These are phyloP conservation scores for Papilio aristodemus DNA, from an alignment of 1,140 invertebrate genomes.

Conservation along the genomic window DNA sequence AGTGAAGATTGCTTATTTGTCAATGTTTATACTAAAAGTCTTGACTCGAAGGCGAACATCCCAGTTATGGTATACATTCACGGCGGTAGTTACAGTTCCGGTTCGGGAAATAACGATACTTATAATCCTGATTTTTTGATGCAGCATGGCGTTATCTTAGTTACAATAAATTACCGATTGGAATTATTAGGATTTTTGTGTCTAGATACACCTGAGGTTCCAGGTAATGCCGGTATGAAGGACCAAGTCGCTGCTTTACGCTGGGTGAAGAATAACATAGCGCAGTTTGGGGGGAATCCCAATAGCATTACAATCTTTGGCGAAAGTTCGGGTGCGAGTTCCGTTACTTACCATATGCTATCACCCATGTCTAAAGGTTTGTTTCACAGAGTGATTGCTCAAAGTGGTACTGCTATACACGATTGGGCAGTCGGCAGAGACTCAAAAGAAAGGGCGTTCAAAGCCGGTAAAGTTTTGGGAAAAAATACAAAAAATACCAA, in stretches of 20 bases:
- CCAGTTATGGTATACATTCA: conserved; percentile 82
- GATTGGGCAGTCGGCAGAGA: conserved; percentile 62
- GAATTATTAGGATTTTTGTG: conserved; percentile 83
- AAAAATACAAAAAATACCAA: conserved; percentile 67
- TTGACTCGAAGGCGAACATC: conserved; percentile 40
- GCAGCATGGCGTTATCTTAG: conserved; percentile 83
- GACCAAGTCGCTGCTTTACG: conserved; percentile 81
- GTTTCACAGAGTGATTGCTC: conserved; percentile 73
- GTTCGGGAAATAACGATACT: conserved; percentile 75
- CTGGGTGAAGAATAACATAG: conserved; percentile 70
- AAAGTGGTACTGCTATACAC: conserved; percentile 83
- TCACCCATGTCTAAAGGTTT: conserved; percentile 84
- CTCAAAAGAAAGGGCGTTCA: conserved; percentile 61
- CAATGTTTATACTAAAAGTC: conserved; percentile 44
- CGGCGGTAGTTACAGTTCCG: conserved; percentile 81
- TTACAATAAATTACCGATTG: conserved; percentile 85
- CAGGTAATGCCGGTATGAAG: conserved; percentile 84
- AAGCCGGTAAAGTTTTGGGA: conserved; percentile 67
- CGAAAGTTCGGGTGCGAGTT: conserved; percentile 85
- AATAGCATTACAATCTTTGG: conserved; percentile 86
- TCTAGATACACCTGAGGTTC: conserved; percentile 76
- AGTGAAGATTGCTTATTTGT: conserved; percentile 35
- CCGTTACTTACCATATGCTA: conserved; percentile 85
- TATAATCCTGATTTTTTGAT: conserved; percentile 83
- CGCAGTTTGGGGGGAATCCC: conserved; percentile 86